Evolutionary conservation across 1,140 invertebrate genomes (phyloP).

Genomic region (Olivierus martensii): DNA sequence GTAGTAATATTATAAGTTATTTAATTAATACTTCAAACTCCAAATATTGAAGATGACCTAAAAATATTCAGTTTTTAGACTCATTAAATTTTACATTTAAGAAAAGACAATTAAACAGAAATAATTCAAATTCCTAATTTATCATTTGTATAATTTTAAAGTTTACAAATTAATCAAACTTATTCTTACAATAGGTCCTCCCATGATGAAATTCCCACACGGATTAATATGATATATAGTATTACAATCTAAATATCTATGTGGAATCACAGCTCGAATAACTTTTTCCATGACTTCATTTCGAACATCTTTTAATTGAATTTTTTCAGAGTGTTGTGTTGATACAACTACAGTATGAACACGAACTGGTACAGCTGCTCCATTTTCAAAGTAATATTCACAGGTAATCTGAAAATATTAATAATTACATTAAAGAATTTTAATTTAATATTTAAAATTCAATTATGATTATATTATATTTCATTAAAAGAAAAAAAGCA

Average conservation of each 20-base stretch:
- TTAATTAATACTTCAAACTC: too few relatives aligned
- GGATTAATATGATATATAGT: constrained; percentile 96
- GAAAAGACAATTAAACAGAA: too few relatives aligned
- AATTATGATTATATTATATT: too few relatives aligned
- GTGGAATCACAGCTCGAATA: constrained; percentile 81
- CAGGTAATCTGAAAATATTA: constrained; percentile 20
- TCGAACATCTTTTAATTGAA: constrained; percentile 68
- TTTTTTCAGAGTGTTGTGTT: constrained; percentile 88
- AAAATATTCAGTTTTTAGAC: constrained; percentile 6
- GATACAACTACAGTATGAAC: constrained; percentile 97
- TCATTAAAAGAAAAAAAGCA: too few relatives aligned
- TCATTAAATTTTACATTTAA: too few relatives aligned
- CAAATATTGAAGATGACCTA: too few relatives aligned
- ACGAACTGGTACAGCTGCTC: constrained; percentile 77
- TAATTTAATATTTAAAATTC: too few relatives aligned
- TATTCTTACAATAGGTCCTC: constrained; percentile 80
- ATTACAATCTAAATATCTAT: constrained; percentile 77
- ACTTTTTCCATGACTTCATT: constrained; percentile 81
- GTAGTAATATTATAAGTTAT: too few relatives aligned
- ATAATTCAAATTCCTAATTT: too few relatives aligned
- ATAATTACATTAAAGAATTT: too few relatives aligned
- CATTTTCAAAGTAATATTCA: constrained; percentile 35
- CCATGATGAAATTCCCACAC: constrained; percentile 88
- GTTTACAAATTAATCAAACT: too few relatives aligned
- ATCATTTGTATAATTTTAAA: too few relatives aligned